phyloP scores from a whole-genome alignment of 2,888 invertebrate species.

The Pomacea canaliculata region DNA sequence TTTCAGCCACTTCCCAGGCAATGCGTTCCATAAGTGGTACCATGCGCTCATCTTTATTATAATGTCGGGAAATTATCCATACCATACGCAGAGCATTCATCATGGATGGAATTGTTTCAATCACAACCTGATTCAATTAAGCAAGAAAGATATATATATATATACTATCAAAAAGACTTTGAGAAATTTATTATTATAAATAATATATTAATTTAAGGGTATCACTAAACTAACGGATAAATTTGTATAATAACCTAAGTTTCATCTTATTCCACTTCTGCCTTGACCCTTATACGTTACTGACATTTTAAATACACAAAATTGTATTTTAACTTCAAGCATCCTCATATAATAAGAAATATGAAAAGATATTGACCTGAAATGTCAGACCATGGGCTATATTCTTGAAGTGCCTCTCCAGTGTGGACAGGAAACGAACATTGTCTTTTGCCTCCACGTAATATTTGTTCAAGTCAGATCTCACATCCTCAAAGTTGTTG shows the following conservation, averaged over 20 bases:
- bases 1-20: conserved; percentile 84
- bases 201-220: neutral
- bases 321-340: neutral
- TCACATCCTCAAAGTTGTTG: conserved; percentile 76
- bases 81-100: conserved; percentile 89
- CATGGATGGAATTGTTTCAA: conserved; percentile 81
- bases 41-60: conserved; percentile 88
- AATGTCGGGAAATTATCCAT: conserved; percentile 91
- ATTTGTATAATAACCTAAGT: no score
- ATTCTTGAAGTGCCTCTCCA: conserved; percentile 82
- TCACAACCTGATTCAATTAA: conserved; percentile 72
- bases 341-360: no score
- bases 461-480: conserved; percentile 77
- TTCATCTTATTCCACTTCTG: no score
- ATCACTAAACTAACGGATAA: no score
- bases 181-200: neutral
- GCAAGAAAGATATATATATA: neutral
- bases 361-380: conserved; percentile 55
- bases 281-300: no score
- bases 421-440: conserved; percentile 80
- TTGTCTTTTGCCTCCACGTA: conserved; percentile 84
- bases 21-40: conserved; percentile 85
- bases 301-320: neutral
- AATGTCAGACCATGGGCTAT: conserved; percentile 81
- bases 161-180: neutral